phyloP scores from a whole-genome alignment of 2,888 invertebrate species.

The Tetanocera ferruginea region DNA sequence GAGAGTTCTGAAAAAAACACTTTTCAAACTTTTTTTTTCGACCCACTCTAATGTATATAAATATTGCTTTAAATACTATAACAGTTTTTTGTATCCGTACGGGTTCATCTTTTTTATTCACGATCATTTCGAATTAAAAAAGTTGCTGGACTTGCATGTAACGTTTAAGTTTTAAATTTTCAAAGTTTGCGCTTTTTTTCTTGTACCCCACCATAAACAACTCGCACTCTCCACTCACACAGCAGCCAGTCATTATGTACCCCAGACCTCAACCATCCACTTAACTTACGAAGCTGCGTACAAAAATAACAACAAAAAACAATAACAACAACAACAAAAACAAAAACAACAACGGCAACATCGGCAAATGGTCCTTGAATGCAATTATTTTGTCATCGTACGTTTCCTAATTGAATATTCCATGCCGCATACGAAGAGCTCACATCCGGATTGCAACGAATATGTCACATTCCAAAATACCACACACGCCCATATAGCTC shows the following conservation, averaged over 20 bases:
- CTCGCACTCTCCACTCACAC: too few species aligned
- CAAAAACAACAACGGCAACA: constrained; percentile 51
- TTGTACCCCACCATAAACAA: too few species aligned
- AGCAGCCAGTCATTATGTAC: background rate
- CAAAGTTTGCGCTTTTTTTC: too few species aligned
- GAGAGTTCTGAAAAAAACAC: too few species aligned
- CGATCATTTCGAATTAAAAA: background rate
- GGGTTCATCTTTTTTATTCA: background rate
- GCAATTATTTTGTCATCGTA: constrained; percentile 69
- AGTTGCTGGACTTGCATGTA: background rate
- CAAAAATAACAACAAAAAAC: constrained; percentile 48
- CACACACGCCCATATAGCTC: constrained; percentile 48
- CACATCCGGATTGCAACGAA: constrained; percentile 53
- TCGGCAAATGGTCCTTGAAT: constrained; percentile 61
- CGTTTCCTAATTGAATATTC: constrained; percentile 69
- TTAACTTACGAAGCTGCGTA: too few species aligned
- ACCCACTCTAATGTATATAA: too few species aligned
- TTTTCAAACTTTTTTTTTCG: too few species aligned
- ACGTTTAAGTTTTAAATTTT: too few species aligned
- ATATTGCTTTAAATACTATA: too few species aligned
- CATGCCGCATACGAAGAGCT: constrained; percentile 52
- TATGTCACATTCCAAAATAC: constrained; percentile 52
- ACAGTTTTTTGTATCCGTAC: too few species aligned
- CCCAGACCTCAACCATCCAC: too few species aligned
- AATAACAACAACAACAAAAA: constrained; percentile 51